A percentile compares a stretch with the other conserved stretches of the same genome.
phyloP scores from a whole-genome alignment of 2,113 vertebrate species.

The Macquaria australasica region DNA sequence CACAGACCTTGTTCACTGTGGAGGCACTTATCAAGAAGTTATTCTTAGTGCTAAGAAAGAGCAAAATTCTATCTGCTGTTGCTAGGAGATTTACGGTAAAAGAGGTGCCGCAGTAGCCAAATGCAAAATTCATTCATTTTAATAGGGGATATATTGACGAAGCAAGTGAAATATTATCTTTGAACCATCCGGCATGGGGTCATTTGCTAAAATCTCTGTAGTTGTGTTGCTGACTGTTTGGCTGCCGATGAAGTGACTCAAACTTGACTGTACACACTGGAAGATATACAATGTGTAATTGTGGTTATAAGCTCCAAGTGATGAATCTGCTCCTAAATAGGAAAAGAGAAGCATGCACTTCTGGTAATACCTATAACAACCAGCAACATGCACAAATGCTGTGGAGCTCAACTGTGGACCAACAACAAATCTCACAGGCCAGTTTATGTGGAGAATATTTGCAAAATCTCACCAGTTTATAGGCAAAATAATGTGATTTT shows the following conservation, averaged over 20 bases:
- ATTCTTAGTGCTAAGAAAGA: conserved; percentile 35
- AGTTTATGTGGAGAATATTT: background rate
- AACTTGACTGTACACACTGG: background rate
- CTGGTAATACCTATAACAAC: background rate
- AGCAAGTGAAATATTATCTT: conserved; percentile 13
- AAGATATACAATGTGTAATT: conserved; percentile 1
- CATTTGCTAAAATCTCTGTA: conserved; percentile 14
- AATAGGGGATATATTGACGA: background rate
- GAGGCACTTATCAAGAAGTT: conserved; percentile 59
- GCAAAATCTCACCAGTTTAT: background rate
- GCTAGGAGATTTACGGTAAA: conserved; percentile 45
- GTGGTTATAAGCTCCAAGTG: background rate
- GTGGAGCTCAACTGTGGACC: background rate
- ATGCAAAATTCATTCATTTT: conserved; percentile 31
- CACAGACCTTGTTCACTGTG: conserved; percentile 35
- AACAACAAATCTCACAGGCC: background rate
- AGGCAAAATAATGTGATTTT: background rate
- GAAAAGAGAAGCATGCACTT: background rate
- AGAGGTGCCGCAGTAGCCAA: background rate
- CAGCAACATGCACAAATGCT: background rate
- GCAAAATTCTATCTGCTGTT: conserved; percentile 48
- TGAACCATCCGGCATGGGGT: background rate
- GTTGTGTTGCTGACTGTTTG: conserved; percentile 15
- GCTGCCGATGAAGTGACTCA: conserved; percentile 3
- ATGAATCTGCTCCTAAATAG: conserved; percentile 15